These are phyloP conservation scores for Charanyca ferruginea DNA, from an alignment of 2,888 invertebrate species.

Conservation along the genomic window DNA sequence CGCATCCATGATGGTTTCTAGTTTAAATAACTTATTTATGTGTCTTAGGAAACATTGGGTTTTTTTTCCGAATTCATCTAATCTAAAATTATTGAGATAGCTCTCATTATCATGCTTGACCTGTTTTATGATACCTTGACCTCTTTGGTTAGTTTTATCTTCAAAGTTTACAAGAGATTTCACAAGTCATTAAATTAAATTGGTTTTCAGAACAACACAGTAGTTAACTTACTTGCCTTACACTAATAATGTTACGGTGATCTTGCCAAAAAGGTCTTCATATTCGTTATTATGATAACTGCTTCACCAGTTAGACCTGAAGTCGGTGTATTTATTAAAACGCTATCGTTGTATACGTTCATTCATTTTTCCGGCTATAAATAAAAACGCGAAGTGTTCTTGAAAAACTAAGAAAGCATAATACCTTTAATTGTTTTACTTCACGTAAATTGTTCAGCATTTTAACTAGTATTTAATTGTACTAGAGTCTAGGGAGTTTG, in stretches of 20 bases:
- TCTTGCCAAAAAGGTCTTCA: not conserved
- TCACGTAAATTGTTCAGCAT: conserved; percentile 43
- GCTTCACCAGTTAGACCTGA: not conserved
- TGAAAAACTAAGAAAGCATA: conserved; percentile 42
- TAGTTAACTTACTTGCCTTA: too few relatives aligned
- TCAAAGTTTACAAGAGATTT: not conserved
- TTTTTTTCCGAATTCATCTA: not conserved
- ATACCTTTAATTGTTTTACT: conserved; percentile 49
- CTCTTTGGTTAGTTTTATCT: conserved; percentile 3
- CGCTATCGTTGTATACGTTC: conserved; percentile 7
- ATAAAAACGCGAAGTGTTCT: conserved; percentile 23
- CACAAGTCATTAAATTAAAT: not conserved
- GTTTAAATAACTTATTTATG: not conserved
- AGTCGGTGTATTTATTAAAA: conserved; percentile 14
- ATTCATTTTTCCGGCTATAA: conserved; percentile 18
- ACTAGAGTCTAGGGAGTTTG: not conserved
- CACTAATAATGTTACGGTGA: too few relatives aligned
- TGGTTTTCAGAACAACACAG: not conserved
- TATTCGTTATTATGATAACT: conserved; percentile 9
- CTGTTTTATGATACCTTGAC: conserved; percentile 4
- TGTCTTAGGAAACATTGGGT: not conserved
- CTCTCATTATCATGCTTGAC: not conserved
- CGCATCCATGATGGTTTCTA: not conserved
- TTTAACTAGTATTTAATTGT: conserved; percentile 32
- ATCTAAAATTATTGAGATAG: not conserved